Conservation (phyloP, 2,797 vertebrate species). For the Spizella passerina region DNA sequence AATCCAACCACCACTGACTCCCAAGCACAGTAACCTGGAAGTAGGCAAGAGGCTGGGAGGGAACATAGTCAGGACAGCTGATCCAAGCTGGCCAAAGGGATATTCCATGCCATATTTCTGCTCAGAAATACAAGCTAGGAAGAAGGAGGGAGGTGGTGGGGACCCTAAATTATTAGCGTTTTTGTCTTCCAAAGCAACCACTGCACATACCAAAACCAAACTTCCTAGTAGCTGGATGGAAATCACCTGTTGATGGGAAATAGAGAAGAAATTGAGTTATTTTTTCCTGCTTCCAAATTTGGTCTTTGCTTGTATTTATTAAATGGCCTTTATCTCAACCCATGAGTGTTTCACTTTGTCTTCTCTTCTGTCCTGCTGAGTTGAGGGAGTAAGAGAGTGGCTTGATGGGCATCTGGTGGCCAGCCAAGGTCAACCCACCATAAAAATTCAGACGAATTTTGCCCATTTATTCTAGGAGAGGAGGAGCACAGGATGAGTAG, state of each 20-base stretch:
- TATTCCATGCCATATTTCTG: neutral
- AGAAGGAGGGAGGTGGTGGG: accelerated
- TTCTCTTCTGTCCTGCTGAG: neutral
- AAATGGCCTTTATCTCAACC: neutral
- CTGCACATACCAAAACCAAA: neutral
- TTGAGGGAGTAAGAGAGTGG: neutral
- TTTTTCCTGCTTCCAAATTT: neutral
- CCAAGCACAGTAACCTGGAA: neutral
- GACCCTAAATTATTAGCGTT: neutral
- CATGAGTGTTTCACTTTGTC: neutral
- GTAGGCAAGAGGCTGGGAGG: neutral
- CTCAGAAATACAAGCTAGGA: neutral
- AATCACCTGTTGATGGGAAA: neutral
- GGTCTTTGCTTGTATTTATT: neutral
- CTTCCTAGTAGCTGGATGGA: neutral
- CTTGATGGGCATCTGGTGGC: neutral
- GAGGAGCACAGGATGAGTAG: neutral
- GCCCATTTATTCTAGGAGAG: neutral
- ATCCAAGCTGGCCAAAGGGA: neutral
- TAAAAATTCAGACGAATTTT: neutral
- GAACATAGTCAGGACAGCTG: neutral
- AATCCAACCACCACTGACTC: neutral
- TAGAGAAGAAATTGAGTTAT: neutral
- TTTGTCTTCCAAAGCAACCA: neutral
- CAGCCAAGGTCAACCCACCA: accelerated